These are phyloP conservation scores for Arctocebus calabarensis DNA, from an alignment of 2,797 vertebrate species.

Conservation along the genomic window DNA sequence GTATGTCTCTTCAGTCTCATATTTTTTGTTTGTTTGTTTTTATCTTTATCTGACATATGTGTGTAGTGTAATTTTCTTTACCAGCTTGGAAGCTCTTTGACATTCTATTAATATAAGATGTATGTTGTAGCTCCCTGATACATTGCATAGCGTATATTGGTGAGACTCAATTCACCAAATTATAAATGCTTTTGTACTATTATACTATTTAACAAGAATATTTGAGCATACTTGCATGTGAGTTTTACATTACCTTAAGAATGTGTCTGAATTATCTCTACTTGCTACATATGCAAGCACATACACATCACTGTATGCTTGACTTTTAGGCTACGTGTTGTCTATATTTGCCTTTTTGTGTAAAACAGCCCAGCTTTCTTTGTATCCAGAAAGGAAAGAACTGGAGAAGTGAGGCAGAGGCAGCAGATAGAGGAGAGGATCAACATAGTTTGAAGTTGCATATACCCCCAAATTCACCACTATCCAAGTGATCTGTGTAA, in stretches of 20 bases:
- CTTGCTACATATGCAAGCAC: background rate
- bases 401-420: background rate
- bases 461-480: background rate
- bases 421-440: background rate
- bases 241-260: background rate
- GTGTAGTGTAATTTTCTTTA: background rate
- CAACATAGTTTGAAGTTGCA: background rate
- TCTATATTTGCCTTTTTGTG: constrained; percentile 31
- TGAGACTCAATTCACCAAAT: background rate
- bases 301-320: background rate
- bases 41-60: background rate
- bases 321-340: background rate
- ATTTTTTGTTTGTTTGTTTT: background rate
- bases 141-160: background rate
- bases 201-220: too few relatives aligned
- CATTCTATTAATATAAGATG: background rate
- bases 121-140: background rate
- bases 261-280: background rate
- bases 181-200: background rate
- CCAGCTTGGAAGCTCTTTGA: background rate
- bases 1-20: background rate
- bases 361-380: constrained; percentile 20
- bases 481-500: background rate
- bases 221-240: background rate
- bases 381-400: constrained; percentile 4